Conservation (phyloP, 2,888 invertebrate genomes). For the Acanthococcus lagerstroemiae region DNA sequence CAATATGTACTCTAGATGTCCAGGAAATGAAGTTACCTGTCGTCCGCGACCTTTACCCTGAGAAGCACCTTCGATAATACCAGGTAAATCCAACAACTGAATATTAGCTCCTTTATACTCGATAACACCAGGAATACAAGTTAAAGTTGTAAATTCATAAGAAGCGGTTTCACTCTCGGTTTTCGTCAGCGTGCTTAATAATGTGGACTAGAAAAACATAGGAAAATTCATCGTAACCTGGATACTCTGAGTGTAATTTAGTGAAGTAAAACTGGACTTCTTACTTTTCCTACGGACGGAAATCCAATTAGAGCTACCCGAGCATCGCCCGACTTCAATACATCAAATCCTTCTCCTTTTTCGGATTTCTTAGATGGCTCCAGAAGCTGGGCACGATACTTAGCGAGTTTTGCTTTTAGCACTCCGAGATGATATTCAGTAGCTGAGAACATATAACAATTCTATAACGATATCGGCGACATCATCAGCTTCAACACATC, state of each 20-base stretch:
- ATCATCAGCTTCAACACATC: neutral
- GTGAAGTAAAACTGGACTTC: neutral
- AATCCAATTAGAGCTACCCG: conserved; percentile 96
- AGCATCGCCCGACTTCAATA: conserved; percentile 97
- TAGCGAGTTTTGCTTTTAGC: conserved; percentile 91
- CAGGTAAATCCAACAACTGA: conserved; percentile 94
- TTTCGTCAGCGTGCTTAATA: conserved; percentile 86
- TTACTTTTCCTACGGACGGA: conserved; percentile 95
- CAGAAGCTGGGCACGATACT: conserved; percentile 84
- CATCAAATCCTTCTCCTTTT: conserved; percentile 97
- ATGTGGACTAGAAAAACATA: conserved; percentile 62
- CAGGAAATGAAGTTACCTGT: conserved; percentile 47
- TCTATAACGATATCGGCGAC: neutral
- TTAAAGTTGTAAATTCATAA: conserved; percentile 97
- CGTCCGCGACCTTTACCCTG: conserved; percentile 86
- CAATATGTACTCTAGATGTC: neutral
- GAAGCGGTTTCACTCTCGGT: conserved; percentile 95
- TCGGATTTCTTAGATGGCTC: conserved; percentile 91
- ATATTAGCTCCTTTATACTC: conserved; percentile 98
- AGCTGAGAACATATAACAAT: conserved; percentile 49
- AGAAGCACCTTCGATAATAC: conserved; percentile 98
- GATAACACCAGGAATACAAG: conserved; percentile 98
- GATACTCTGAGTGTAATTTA: neutral
- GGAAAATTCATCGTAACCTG: neutral
- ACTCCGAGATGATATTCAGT: conserved; percentile 98